Base-by-base conservation (phyloP, 2,797 vertebrate species). In the Merluccius polli region DNA sequence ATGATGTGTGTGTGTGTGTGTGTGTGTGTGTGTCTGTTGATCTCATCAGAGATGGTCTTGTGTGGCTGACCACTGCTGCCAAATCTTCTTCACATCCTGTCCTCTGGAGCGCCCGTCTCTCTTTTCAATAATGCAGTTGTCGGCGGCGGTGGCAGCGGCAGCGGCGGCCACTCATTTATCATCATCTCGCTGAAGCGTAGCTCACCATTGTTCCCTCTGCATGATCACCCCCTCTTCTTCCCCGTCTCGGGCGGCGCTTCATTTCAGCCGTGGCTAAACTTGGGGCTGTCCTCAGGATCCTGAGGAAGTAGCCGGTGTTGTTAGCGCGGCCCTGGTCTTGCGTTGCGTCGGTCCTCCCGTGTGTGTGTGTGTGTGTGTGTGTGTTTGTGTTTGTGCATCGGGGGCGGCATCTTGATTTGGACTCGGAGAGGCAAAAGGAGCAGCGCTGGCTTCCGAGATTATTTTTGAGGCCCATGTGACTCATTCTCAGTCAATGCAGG, bases 401-500 rank as follows among this genome's bases (percentile, higher is more conserved):
- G 77, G 77, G 77, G 76, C 75, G 77, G 75, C 78, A 81, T 82
- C 44, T 77, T 27, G 35, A 41, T 72, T 48, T 72, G 71, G 6
- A 38, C 80, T 77, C 77, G 83, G 79, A 77, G 76, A 82, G 76
- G 76, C 65, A 15, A 83, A 81, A 31, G 73, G 72, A 85, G 76
- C 84, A 75, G 78, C 44, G 74, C 79, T 82, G 76, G 76, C 79
- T 83, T 89, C 83, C 1, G 16, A 73, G 80, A 85, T 84, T 90
- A 87, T 90, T 88, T 90, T 89, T 86, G 89, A 85, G 81, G 74
- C 52, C 80, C 67, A 65, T 35, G 73, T 89, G 90, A 90, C 83
- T 90, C 87, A 88, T 82, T 65, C 81, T 88, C 80, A 88, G 78
- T 89, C 87, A 89, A 86, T 76, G 87, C 85, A 89, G 86, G 52